These are phyloP conservation scores for Neosalanx taihuensis DNA, from an alignment of 2,797 vertebrate genomes.

Conservation along the genomic window DNA sequence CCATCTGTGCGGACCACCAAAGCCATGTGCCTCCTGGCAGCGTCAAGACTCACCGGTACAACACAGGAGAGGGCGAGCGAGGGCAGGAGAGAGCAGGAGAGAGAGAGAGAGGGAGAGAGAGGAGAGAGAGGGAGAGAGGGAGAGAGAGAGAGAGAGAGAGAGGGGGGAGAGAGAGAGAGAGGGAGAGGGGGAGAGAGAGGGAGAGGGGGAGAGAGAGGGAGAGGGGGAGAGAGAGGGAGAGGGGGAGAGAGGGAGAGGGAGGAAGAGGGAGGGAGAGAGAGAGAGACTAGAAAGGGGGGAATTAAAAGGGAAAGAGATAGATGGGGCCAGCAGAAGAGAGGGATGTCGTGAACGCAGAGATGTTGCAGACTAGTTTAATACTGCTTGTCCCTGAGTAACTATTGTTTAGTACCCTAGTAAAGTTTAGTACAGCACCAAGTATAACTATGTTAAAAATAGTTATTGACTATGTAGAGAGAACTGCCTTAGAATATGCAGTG, in stretches of 20 bases:
- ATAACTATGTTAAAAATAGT: too few species aligned
- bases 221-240: too few species aligned
- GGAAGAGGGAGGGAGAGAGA: background rate
- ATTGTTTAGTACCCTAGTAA: too few species aligned
- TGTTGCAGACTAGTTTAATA: too few species aligned
- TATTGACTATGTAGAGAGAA: too few species aligned
- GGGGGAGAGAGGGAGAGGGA: background rate
- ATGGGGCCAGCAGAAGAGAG: background rate
- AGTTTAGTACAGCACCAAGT: too few species aligned
- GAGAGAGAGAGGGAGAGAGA: background rate
- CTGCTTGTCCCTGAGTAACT: too few species aligned
- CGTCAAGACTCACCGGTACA: slow-evolving; percentile 1
- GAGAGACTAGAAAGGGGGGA: too few species aligned
- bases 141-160: background rate
- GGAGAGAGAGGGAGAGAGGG: background rate
- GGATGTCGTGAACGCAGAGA: background rate
- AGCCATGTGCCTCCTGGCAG: slow-evolving; percentile 29
- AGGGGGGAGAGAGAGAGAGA: background rate
- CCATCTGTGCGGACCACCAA: slow-evolving; percentile 16
- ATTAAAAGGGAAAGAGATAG: background rate
- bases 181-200: background rate
- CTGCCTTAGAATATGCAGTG: too few species aligned
- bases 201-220: background rate
- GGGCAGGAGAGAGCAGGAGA: background rate
- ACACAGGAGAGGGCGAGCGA: background rate